Percentiles rank a stretch among this genome's conserved stretches.
phyloP scores from a whole-genome alignment of 2,888 invertebrate genomes.

The Invenusta paracnida region DNA sequence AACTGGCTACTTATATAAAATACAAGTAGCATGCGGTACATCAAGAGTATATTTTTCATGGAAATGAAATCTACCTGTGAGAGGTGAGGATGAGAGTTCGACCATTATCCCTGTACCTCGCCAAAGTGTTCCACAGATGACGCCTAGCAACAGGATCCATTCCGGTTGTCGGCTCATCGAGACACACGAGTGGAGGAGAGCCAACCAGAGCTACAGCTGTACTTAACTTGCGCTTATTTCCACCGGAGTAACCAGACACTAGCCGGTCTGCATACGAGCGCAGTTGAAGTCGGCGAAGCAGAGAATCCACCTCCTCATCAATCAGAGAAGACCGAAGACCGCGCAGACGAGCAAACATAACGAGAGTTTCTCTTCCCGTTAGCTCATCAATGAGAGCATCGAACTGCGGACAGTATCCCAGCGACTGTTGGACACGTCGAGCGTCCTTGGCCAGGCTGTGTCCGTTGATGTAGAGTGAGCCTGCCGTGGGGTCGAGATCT shows the following conservation, averaged over 20 bases:
- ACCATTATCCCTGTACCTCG: slow-evolving; percentile 65
- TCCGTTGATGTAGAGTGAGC: slow-evolving; percentile 63
- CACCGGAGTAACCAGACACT: slow-evolving; percentile 48
- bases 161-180: slow-evolving; percentile 63
- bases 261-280: neutral
- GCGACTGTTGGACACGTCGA: slow-evolving; percentile 59
- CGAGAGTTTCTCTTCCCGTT: slow-evolving; percentile 72
- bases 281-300: slow-evolving; percentile 5
- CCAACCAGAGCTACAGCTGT: slow-evolving; percentile 56
- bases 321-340: slow-evolving; percentile 63
- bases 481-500: slow-evolving; percentile 61
- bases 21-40: too few species aligned
- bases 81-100: slow-evolving; percentile 76
- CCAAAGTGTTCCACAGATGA: slow-evolving; percentile 68
- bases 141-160: slow-evolving; percentile 77
- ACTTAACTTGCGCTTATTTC: slow-evolving; percentile 56
- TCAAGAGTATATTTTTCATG: too few species aligned
- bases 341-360: slow-evolving; percentile 71
- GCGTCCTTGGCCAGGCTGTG: neutral
- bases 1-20: too few species aligned
- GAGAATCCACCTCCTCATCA: slow-evolving; percentile 4
- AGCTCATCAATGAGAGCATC: slow-evolving; percentile 77
- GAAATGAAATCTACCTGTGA: too few species aligned
- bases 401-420: slow-evolving; percentile 84
- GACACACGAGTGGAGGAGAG: slow-evolving; percentile 53